Conservation (phyloP, 2,113 vertebrate species). For the Erpornis zantholeuca region DNA sequence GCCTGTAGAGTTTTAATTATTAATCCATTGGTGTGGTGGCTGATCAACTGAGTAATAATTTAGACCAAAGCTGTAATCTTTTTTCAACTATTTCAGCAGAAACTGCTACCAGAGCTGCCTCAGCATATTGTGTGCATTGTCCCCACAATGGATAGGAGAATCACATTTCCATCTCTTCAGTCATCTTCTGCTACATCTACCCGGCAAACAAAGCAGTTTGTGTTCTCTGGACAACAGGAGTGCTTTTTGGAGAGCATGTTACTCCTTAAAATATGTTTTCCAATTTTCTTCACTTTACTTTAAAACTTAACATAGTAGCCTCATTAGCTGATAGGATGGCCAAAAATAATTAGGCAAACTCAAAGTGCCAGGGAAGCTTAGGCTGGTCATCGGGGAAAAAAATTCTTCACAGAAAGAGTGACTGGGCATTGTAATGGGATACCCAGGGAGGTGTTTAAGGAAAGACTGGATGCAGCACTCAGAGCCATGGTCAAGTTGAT, state of each 20-base stretch:
- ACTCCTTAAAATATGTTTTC: neutral
- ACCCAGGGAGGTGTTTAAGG: neutral
- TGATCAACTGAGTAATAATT: neutral
- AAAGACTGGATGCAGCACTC: neutral
- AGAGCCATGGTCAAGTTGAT: neutral
- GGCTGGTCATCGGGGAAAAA: neutral
- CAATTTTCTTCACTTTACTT: neutral
- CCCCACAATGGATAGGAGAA: neutral
- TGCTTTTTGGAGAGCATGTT: neutral
- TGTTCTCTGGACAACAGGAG: neutral
- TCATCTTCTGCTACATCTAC: neutral
- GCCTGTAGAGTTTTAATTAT: neutral
- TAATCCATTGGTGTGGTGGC: neutral
- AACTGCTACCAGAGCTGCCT: neutral
- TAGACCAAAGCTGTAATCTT: neutral
- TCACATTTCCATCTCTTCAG: neutral
- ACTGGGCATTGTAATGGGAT: neutral
- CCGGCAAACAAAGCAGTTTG: neutral
- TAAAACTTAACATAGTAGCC: accelerated
- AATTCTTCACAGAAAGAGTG: neutral
- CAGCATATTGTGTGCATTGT: accelerated
- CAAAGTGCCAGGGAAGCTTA: neutral
- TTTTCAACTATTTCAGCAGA: neutral
- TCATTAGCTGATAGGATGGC: neutral
- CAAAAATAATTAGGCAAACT: neutral